Conservation (phyloP, 2,113 vertebrate genomes). For the Nestor notabilis region DNA sequence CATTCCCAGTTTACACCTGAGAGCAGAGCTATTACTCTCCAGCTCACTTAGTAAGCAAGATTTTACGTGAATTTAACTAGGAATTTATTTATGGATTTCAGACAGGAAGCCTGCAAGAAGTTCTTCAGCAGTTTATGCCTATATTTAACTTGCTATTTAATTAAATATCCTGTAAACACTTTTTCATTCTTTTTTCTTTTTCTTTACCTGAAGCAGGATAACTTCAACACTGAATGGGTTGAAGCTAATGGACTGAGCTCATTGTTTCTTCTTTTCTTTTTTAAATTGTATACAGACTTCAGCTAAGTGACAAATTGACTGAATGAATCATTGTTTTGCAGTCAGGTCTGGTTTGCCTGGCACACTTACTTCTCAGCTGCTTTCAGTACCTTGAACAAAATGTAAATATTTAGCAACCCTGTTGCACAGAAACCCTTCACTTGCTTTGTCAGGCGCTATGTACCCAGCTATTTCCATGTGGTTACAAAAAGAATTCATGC, state of each 20-base stretch:
- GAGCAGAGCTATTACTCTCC: not conserved
- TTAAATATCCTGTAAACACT: not conserved
- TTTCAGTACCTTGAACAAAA: not conserved
- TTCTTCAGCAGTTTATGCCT: not conserved
- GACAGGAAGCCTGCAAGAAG: not conserved
- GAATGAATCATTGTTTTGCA: constrained; percentile 3
- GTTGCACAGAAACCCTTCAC: not conserved
- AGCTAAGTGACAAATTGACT: not conserved
- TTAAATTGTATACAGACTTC: not conserved
- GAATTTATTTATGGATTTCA: not conserved
- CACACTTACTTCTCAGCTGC: not conserved
- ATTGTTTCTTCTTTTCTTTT: not conserved
- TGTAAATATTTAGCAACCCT: not conserved
- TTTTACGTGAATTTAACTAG: not conserved
- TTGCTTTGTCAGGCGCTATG: not conserved
- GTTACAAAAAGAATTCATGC: not conserved
- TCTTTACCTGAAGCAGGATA: not conserved
- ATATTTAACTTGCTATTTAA: not conserved
- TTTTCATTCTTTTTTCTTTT: not conserved
- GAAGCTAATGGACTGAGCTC: not conserved
- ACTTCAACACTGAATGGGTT: not conserved
- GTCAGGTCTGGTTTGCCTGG: not conserved
- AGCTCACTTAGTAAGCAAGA: not conserved
- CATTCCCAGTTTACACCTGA: not conserved
- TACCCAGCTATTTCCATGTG: not conserved